Percentiles rank a stretch among this genome's conserved stretches.
phyloP scores from a whole-genome alignment of 2,113 vertebrate genomes.

The Panthera uncia region DNA sequence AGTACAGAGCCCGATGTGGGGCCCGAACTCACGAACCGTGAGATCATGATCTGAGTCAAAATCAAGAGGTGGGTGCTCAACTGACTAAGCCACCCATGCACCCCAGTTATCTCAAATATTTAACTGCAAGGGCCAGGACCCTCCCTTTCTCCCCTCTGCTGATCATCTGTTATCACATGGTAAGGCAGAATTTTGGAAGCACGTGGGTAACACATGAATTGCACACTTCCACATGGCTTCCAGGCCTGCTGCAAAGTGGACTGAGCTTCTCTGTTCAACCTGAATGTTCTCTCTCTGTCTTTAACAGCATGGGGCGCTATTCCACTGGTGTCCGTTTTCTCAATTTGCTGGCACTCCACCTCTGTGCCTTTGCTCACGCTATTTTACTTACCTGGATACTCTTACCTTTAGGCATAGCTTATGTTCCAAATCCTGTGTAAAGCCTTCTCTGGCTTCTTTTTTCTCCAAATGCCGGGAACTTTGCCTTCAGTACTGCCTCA shows the following conservation, averaged over 20 bases:
- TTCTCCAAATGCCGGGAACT: neutral
- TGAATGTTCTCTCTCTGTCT: neutral
- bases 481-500: neutral
- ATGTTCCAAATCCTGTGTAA: neutral
- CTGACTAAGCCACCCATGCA: no score
- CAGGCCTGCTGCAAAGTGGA: neutral
- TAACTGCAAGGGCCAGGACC: neutral
- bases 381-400: neutral
- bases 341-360: neutral
- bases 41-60: no score
- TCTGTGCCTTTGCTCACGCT: neutral
- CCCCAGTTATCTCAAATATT: slow-evolving; percentile 1
- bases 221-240: neutral
- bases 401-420: slow-evolving; percentile 13
- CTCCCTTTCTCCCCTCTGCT: fast-evolving
- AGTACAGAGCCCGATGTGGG: no score
- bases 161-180: neutral
- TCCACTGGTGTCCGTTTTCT: neutral
- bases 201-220: neutral
- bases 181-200: slow-evolving; percentile 39
- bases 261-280: neutral
- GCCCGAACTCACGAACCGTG: no score
- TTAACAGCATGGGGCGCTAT: neutral
- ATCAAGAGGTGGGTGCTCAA: no score
- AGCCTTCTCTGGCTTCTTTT: neutral